Evolutionary conservation across 2,888 invertebrate species (phyloP), one percentile per base, ranked within the genome.

Genomic region (Xanthia togata): DNA sequence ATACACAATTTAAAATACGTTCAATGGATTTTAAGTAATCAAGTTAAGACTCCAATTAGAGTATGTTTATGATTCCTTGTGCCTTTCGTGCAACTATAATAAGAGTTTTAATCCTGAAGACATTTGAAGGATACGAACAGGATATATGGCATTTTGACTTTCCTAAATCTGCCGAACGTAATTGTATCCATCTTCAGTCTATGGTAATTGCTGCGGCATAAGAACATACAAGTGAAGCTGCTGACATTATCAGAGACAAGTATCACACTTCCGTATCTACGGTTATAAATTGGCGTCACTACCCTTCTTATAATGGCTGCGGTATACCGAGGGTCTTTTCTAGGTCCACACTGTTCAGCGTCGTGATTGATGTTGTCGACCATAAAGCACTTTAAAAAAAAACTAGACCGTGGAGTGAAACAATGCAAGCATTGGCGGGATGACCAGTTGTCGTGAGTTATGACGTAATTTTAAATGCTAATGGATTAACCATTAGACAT

Each of bases 201-300:
- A 26, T 69, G 35, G 20, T 38, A 26, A 38, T 35, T 68, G 26
- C 38, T 14, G 64, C 1, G 64, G 26, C 6, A 67, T 31, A 44
- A n/a, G 35, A 23, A n/a, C 17, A 23, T n/a, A 20, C 4, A 14
- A 11, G 11, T 55, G n/a, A 55, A 73, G 12, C 55, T 44, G 55
- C 44, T 41, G 17, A 31, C n/a, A 50, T 50, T 14, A 60, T 59
- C 57, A 41, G 2, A 23, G 14, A 74, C 26, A 47, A 35, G 20
- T 44, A 57, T 73, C 20, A 23, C 47, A 70, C 14, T 50, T 75
- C 6, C 35, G 20, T 23, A 72, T 57, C n/a, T 11, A 35, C 14
- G 26, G 20, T 6, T 11, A 47, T 38, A 12, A 41, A 50, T 41
- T 60, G 60, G 60, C n/a, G 1, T 76, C n/a, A 41, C 38, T n/a